Evolutionary conservation across 2,888 invertebrate genomes (phyloP).

Genomic region (Lithodes maja): DNA sequence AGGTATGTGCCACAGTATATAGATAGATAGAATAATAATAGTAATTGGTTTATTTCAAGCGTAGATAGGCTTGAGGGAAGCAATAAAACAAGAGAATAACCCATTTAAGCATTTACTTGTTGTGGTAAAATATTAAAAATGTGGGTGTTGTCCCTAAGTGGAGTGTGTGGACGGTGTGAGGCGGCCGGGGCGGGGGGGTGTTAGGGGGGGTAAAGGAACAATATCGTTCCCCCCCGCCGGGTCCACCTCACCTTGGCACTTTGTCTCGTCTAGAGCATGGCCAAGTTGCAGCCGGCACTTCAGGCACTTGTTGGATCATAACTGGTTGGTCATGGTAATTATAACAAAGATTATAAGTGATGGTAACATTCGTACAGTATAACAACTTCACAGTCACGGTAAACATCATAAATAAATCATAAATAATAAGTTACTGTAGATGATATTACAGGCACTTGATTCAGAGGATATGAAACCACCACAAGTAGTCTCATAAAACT

Average conservation of each 20-base stretch:
- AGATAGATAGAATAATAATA: too few species aligned
- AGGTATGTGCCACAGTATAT: too few species aligned
- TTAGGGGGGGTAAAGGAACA: background rate
- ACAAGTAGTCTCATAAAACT: background rate
- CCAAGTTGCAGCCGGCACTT: background rate
- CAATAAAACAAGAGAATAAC: constrained; percentile 29
- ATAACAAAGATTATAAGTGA: background rate
- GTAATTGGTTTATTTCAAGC: too few species aligned
- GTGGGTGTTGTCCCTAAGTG: constrained; percentile 37
- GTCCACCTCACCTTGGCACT: constrained; percentile 48
- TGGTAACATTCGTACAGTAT: too few species aligned
- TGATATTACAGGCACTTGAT: background rate
- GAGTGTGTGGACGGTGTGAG: constrained; percentile 34
- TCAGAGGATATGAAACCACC: too few species aligned
- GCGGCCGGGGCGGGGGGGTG: background rate
- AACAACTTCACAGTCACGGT: background rate
- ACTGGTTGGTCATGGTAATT: constrained; percentile 8
- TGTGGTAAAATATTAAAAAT: constrained; percentile 48
- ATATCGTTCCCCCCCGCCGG: constrained; percentile 5
- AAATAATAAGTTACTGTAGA: background rate
- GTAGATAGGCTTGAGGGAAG: background rate
- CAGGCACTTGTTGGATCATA: background rate
- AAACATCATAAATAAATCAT: constrained; percentile 24
- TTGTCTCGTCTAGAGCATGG: background rate
- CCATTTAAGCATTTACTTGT: constrained; percentile 54